Evolutionary conservation across 2,888 invertebrate genomes (phyloP), one percentile per base, ranked within the genome.

Genomic region (Axea sp.): DNA sequence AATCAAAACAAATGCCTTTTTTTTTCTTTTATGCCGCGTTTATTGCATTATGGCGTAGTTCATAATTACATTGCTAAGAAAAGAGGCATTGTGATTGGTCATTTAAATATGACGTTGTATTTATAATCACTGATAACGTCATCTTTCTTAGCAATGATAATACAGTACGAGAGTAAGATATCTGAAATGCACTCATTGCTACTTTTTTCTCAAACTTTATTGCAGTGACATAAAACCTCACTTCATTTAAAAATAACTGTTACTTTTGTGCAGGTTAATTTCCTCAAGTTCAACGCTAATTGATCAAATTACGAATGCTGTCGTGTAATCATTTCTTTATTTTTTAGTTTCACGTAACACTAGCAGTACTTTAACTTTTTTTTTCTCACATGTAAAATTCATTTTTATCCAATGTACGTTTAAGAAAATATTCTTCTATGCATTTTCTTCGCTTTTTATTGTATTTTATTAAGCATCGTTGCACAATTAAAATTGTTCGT

Each of bases 41-140:
- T 15, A 17, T 47, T 47, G 9, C n/a, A 15, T 30, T 47, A 47
- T 30, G 45, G 43, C 43, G 26, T 26, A 43, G 43, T 30, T 47
- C n/a, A 9, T 30, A 30, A 30, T 30, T 11, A 12, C 41, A 5
- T 26, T 26, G 28, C 45, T 5, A n/a, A 30, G 45, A 30, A 47
- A 47, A 17, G 30, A 1, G 15, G n/a, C 45, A 11, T 7, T 9
- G 8, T 8, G 28, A 47, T 30, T 30, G 45, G 45, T 17, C 30
- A 47, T 17, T 47, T 47, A 30, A 30, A 30, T 30, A n/a, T 47
- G 45, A 47, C 45, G 45, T 47, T 19, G 45, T 19, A 47, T 30
- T 30, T 17, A 47, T 30, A 47, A 28, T 26, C 26, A 14, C 45
- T 30, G 45, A 47, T 47, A 47, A 30, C 30, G 30, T 28, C 45